Base-by-base conservation (phyloP, 2,113 vertebrate species). In the Scolopax mira region DNA sequence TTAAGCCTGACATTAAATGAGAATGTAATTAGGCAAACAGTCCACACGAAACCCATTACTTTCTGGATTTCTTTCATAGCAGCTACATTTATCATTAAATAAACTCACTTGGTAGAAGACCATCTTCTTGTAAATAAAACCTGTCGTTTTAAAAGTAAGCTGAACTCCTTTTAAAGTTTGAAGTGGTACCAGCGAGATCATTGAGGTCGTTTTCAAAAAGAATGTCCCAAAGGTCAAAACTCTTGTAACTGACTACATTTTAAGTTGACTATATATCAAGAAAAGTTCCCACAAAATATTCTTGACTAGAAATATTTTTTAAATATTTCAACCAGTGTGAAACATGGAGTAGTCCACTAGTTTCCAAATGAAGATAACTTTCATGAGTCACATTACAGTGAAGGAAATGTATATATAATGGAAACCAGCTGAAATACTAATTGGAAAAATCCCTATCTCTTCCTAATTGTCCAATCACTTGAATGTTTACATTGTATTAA, bases 1-100 rank as follows among this genome's bases (percentile, higher is more conserved):
- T 91, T 96, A 96, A 95, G 57, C 18, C 61, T 94, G 94, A 92
- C 78, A 72, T 69, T 89, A 91, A 90, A 91, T 41, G 44, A 93
- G 80, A 96, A 84, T 49, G 49, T 54, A 93, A 91, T 91, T 89
- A 87, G 66, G 86, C 70, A 94, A 95, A 92, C 57, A 88, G 65
- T 92, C 73, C 70, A 81, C 61, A 74, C 0, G 2, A 94, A 96
- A 85, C 13, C 37, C 70, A 75, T 35, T 81, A 72, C 84, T 93
- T 90, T 91, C 78, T 73, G 62, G 49, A 41, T 25, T 89, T 89
- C 30, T 10, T 85, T 85, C 67, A 55, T 3, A 92, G 85, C 41
- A 92, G 82, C 13, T 57, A 66, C 69, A 95, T 86, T 90, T 70
- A 89, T 66, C 88, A 88, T 62, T 78, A 82, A 72, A 82, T 82